phyloP scores from a whole-genome alignment of 2,888 invertebrate species.

The Tipula lateralis region DNA sequence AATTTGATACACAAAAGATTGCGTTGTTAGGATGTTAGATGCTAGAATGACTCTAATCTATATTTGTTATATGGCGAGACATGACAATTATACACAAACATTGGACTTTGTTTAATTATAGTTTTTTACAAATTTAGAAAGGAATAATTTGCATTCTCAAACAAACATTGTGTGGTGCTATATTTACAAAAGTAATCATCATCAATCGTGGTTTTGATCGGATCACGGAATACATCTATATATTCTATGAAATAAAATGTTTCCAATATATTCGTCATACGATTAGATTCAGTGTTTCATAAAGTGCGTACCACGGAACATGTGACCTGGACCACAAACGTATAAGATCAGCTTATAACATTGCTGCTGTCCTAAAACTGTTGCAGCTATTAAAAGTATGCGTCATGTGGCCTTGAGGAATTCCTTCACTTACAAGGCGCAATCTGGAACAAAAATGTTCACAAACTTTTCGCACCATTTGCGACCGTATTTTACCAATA shows the following conservation, averaged over 20 bases:
- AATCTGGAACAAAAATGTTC: too few species aligned
- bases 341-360: too few species aligned
- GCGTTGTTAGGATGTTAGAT: background rate
- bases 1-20: background rate
- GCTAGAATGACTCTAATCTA: background rate
- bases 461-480: too few species aligned
- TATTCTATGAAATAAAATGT: background rate
- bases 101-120: background rate
- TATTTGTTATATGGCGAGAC: background rate
- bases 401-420: too few species aligned
- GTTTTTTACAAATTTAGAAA: constrained; percentile 3
- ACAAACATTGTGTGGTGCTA: background rate
- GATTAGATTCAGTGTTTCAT: too few species aligned
- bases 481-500: too few species aligned
- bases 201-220: background rate
- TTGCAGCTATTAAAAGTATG: too few species aligned
- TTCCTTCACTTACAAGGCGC: too few species aligned
- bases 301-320: too few species aligned
- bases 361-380: too few species aligned
- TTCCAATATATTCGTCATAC: background rate
- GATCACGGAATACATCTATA: background rate
- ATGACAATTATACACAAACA: background rate
- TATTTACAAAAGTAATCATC: constrained; percentile 24
- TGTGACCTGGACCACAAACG: too few species aligned
- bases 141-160: background rate